A percentile compares a stretch with the other conserved stretches of the same genome.
Evolutionary conservation across 2,113 vertebrate genomes (phyloP).

Genomic region (Pelecanus crispus): DNA sequence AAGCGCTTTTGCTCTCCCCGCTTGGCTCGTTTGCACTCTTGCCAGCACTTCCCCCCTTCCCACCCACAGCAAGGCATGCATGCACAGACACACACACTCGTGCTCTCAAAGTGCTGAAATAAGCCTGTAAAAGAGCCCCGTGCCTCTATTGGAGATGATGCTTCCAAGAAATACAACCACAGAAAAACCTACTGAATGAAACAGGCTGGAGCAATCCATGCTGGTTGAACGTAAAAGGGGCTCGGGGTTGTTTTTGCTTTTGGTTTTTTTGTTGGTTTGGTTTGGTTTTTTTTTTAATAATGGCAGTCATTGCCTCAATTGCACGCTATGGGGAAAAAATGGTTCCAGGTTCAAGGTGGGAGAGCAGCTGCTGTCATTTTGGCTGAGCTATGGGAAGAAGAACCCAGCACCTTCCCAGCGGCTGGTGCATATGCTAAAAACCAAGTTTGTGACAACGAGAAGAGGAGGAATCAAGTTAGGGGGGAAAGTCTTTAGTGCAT

Average conservation of each 20-base stretch:
- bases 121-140: background rate
- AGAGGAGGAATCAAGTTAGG: background rate
- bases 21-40: background rate
- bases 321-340: background rate
- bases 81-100: background rate
- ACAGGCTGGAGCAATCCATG: background rate
- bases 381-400: background rate
- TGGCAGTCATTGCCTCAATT: fast-evolving
- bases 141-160: background rate
- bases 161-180: background rate
- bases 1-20: background rate
- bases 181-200: background rate
- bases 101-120: background rate
- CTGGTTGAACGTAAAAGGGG: background rate
- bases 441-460: background rate
- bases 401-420: background rate
- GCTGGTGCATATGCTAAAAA: background rate
- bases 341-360: background rate
- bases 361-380: background rate
- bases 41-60: background rate
- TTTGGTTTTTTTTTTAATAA: background rate
- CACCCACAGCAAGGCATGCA: background rate
- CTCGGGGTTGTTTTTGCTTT: background rate
- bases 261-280: too few relatives aligned
- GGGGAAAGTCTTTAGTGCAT: background rate